These are phyloP conservation scores for Heliconius ismenius DNA, from an alignment of 2,888 invertebrate genomes.

Conservation along the genomic window DNA sequence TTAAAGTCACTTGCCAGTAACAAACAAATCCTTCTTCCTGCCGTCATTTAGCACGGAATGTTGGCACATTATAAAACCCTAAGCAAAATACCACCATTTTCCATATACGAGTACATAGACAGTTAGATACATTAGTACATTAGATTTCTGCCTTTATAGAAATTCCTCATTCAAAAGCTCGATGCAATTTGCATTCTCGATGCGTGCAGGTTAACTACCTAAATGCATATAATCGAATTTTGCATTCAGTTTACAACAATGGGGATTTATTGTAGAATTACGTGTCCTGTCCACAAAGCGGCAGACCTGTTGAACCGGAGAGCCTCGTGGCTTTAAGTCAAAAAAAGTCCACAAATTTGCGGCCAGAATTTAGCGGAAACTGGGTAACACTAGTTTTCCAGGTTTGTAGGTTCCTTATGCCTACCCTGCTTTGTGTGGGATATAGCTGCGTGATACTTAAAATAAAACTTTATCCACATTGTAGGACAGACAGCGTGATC, in stretches of 20 bases:
- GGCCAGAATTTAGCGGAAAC: too few relatives aligned
- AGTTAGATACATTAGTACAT: conserved; percentile 18
- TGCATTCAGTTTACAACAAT: conserved; percentile 72
- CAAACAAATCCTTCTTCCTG: conserved; percentile 4
- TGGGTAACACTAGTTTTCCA: too few relatives aligned
- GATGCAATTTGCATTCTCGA: conserved; percentile 61
- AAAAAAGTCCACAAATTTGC: background rate
- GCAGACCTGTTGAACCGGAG: conserved; percentile 54
- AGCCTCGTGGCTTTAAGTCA: conserved; percentile 62
- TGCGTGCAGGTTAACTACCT: conserved; percentile 70
- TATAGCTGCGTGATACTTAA: too few relatives aligned
- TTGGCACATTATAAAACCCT: conserved; percentile 24
- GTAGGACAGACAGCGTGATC: too few relatives aligned
- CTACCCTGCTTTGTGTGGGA: too few relatives aligned
- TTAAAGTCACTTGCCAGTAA: background rate
- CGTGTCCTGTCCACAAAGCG: conserved; percentile 68
- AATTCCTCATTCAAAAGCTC: conserved; percentile 47
- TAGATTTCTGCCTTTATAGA: conserved; percentile 40
- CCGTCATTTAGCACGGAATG: conserved; percentile 9
- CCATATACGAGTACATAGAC: conserved; percentile 9
- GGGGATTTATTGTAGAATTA: conserved; percentile 78
- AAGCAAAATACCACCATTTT: conserved; percentile 24
- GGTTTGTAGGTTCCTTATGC: too few relatives aligned
- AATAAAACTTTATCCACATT: too few relatives aligned
- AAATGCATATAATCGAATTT: conserved; percentile 74